Evolutionary conservation across 2,113 vertebrate species (phyloP), one percentile per base, ranked within the genome.

Genomic region (Cranoglanis bouderius): DNA sequence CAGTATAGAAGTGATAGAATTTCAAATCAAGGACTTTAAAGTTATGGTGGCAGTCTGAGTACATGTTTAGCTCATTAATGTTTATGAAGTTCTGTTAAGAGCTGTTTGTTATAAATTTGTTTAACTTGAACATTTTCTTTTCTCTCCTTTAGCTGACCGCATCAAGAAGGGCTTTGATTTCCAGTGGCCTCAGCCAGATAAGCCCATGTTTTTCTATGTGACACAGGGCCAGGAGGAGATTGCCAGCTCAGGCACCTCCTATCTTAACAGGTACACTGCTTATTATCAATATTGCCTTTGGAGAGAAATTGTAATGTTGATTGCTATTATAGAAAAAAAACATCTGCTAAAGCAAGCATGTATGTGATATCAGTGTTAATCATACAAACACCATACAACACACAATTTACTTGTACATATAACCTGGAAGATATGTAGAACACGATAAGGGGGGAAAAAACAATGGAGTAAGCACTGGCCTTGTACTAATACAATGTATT

Each of bases 191-290:
- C 98, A 99, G 63, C 98, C 98, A 0, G 98, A 99, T 90, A 99
- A 99, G 88, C 98, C 98, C 7, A 99, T 99, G 98, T 99, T 98
- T 92, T 99, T 99, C 95, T 99, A 99, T 0, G 98, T 99, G 88
- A 99, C 98, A 32, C 98, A 99, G 92, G 98, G 98, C 1, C 98
- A 99, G 93, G 98, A 99, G 91, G 98, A 99, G 93, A 99, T 99
- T 0, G 98, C 98, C 85, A 99, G 98, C 92, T 99, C 98, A 0
- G 98, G 98, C 93, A 99, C 98, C 7, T 99, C 98, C 24, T 99
- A 99, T 90, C 95, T 99, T 3, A 99, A 99, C 96, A 98, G 98
- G 98, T 99, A 87, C 26, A 53, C 67, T 14, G 7, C 13, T 57
- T 18, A 16, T 6, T 16, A 51, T n/a, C 32, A 38, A 2, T 57